Evolutionary conservation across 2,113 vertebrate genomes (phyloP).

Genomic region (Gavialis gangeticus): DNA sequence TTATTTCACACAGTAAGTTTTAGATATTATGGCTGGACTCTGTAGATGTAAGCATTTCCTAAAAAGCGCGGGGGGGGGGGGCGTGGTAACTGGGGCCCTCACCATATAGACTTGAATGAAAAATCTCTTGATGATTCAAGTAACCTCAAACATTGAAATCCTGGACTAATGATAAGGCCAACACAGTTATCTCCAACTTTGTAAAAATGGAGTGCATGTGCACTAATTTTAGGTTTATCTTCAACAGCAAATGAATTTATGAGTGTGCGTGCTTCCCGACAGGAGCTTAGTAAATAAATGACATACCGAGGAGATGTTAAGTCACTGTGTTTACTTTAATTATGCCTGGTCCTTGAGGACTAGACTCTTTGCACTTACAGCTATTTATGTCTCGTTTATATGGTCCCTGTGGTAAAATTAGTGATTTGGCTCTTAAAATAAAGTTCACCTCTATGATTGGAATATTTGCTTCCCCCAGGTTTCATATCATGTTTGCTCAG

Average conservation of each 20-base stretch:
- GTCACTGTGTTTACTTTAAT: constrained; percentile 37
- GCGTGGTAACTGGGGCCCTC: neutral
- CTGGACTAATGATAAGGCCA: neutral
- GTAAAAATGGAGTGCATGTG: neutral
- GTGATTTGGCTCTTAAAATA: constrained; percentile 10
- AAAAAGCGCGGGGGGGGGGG: neutral
- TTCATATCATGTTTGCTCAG: neutral
- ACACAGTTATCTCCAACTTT: neutral
- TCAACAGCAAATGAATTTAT: constrained; percentile 1
- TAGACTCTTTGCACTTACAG: constrained; percentile 13
- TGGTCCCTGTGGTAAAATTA: constrained; percentile 1
- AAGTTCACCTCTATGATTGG: neutral
- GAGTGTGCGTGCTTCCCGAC: neutral
- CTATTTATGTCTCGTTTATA: constrained; percentile 12
- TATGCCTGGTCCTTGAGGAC: constrained; percentile 31
- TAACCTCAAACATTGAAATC: neutral
- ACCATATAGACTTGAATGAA: neutral
- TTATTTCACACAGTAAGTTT: constrained; percentile 48
- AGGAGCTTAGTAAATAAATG: constrained; percentile 27
- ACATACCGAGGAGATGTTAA: neutral
- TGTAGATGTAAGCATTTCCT: constrained; percentile 6
- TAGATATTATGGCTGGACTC: constrained; percentile 23
- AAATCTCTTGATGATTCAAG: neutral
- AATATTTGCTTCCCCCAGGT: neutral
- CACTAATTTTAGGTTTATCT: constrained; percentile 28